Base-by-base conservation (phyloP, 92 coral and sea anemone genomes). In the Epizoanthus rinbou region DNA sequence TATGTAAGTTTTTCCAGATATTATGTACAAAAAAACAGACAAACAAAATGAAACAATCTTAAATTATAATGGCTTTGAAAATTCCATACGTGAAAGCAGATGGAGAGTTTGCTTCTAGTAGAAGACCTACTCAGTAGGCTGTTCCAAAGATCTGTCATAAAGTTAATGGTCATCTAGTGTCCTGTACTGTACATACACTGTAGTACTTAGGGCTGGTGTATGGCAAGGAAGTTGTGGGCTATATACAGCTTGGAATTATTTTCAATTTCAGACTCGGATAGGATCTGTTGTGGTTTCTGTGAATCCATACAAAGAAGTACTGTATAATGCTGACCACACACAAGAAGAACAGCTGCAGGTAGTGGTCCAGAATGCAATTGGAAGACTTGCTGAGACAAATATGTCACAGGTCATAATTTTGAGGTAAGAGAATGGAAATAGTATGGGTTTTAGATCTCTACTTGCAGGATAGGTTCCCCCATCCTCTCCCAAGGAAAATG, bases 401-500 rank as follows among this genome's bases (percentile, higher is more conserved):
- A 71, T 69, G 16, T 90, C 97, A 3, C 98, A 95, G 70, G 95
- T 91, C 2, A 89, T 95, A 85, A 89, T 95, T n/a, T 74, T 95
- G 18, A 95, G 98, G 98, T 95, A 50, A 50, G 54, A 3, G 2
- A 50, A 50, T 28, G 31, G 31, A 28, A 0, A 63, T 9, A 5
- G n/a, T 19, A 8, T 63, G 68, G 14, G 68, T 35, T 65, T 43
- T 10, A 43, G 50, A 43, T 10, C 50, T 0, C 10, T 43, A 6
- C 50, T 43, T 43, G 7, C 10, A 43, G 1, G 10, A 6, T 43
- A 43, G 50, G 9, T 10, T 43, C 50, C 50, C 50, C 50, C 50
- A 2, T 8, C 50, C 50, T 43, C 50, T 43, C 50, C 50, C 50
- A 43, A 43, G 5, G 50, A 43, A 43, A 43, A 43, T 43, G 50